Evolutionary conservation across 2,797 vertebrate genomes (phyloP).

Genomic region (Phrynocephalus guinanensis): DNA sequence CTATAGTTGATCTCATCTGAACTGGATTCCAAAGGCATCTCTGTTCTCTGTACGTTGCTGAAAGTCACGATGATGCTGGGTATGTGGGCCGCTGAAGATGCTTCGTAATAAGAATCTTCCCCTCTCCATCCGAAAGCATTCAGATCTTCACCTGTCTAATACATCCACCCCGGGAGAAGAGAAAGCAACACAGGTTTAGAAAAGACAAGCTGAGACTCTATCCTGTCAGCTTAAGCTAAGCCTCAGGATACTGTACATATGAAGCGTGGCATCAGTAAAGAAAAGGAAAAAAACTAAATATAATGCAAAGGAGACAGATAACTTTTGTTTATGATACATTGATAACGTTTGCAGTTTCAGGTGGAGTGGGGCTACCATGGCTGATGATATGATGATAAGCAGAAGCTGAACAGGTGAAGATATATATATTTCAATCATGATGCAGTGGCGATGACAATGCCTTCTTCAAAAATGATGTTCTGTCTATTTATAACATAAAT

Average conservation of each 20-base stretch:
- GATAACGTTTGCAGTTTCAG: no score
- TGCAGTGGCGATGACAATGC: not conserved
- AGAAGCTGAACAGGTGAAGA: not conserved
- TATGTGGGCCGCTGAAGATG: constrained; percentile 70
- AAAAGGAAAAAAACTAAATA: not conserved
- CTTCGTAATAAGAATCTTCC: constrained; percentile 23
- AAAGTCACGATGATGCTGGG: constrained; percentile 82
- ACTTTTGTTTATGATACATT: not conserved
- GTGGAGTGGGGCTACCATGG: no score
- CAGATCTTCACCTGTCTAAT: constrained; percentile 70
- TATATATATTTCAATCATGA: not conserved
- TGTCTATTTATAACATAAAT: not conserved
- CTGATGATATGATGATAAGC: not conserved
- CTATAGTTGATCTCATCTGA: constrained; percentile 76
- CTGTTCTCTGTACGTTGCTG: constrained; percentile 59
- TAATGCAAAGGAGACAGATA: not conserved
- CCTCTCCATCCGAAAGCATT: constrained; percentile 67
- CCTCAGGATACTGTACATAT: constrained; percentile 8
- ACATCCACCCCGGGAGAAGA: constrained; percentile 25
- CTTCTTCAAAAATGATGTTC: not conserved
- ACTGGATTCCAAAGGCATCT: constrained; percentile 75
- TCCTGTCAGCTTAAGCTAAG: not conserved
- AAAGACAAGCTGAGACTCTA: not conserved
- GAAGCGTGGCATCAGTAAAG: constrained; percentile 26
- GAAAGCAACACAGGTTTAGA: constrained; percentile 1